These are phyloP conservation scores for Alethe castanea DNA, from an alignment of 2,113 vertebrate species.

Conservation along the genomic window DNA sequence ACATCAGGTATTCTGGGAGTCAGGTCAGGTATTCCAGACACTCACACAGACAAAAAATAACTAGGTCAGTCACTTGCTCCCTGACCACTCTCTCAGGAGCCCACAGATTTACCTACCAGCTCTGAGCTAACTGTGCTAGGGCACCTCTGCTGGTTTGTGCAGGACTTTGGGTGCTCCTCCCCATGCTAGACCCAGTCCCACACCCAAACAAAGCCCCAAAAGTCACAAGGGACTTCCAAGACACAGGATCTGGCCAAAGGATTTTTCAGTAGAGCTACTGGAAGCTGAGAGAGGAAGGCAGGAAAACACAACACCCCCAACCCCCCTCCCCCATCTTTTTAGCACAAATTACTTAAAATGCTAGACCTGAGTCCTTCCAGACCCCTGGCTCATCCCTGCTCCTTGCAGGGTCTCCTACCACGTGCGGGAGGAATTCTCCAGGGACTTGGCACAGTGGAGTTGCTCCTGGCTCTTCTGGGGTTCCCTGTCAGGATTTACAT, in stretches of 20 bases:
- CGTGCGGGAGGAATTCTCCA: neutral
- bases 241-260: neutral
- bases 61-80: neutral
- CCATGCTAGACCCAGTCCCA: neutral
- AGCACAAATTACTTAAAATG: neutral
- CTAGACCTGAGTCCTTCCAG: neutral
- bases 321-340: neutral
- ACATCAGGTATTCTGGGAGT: neutral
- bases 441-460: neutral
- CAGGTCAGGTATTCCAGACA: neutral
- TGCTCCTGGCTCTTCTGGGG: neutral
- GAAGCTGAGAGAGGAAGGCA: fast-evolving
- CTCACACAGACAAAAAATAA: neutral
- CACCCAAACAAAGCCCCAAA: neutral
- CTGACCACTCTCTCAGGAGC: neutral
- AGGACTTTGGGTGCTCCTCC: fast-evolving
- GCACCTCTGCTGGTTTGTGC: neutral
- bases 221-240: neutral
- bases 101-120: neutral
- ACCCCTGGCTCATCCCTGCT: neutral
- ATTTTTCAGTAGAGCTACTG: neutral
- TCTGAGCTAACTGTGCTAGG: neutral
- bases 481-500: neutral
- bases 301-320: neutral
- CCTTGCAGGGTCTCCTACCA: neutral